Base-by-base conservation (phyloP, 1,140 invertebrate species). In the Nasonia longicornis region DNA sequence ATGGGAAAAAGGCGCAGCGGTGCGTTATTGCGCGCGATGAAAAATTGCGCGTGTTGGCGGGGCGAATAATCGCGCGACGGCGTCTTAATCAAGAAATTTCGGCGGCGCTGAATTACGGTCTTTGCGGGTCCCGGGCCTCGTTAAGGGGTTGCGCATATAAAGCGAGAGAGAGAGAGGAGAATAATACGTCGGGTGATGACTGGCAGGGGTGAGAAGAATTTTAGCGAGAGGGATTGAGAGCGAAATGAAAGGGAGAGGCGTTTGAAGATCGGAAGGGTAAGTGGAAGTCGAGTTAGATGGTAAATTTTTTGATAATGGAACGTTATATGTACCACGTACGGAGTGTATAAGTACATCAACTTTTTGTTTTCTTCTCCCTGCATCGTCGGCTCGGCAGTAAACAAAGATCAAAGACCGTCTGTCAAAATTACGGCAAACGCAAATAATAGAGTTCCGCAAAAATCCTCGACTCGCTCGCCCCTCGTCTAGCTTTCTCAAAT, bases 31-130 rank as follows among this genome's bases (percentile, higher is more conserved):
- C 35, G 16, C 7, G 14, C 52, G 52, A 71, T 81, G 74, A 81
- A 81, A 81, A 81, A 81, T 81, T 29, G 64, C 74, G 66, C 70
- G 52, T 69, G 80, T 22, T 75, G 52, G 31, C 8, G n/a, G 31
- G 48, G 26, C 52, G 58, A 71, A 72, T 69, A 77, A 85, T 90
- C 85, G 86, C 87, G 87, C 86, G 86, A 82, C 75, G 4, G 52
- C 52, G 85, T 84, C 85, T 87, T 88, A 88, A 89, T 89, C 86
- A 88, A 89, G 88, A 89, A 88, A 89, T 87, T 89, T 87, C 78
- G 86, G 82, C 84, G 82, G 88, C 86, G 86, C 87, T 83, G 83
- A 77, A 80, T 83, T 80, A 82, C 69, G 77, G 42, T 66, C 80
- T 83, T 69, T 77, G 70, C 66, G 76, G 64, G 70, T 77, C 79